phyloP scores from a whole-genome alignment of 2,797 vertebrate genomes.

The Channallabes apus region DNA sequence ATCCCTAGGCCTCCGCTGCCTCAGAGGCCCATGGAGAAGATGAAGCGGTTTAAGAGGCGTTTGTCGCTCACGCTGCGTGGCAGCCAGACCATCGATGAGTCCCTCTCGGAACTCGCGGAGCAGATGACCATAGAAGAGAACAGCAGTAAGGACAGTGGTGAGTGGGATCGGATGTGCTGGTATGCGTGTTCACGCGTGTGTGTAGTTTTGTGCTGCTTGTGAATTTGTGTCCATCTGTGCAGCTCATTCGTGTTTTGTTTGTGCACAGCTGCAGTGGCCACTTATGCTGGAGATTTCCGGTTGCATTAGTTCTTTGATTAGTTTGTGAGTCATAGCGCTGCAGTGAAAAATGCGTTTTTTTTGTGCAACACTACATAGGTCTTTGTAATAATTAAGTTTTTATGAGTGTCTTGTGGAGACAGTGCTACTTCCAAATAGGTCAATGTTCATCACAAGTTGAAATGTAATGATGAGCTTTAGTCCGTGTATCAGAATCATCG shows the following conservation, averaged over 20 bases:
- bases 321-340: constrained; percentile 20
- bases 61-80: constrained; percentile 93
- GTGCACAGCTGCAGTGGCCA: too few relatives aligned
- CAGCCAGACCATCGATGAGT: constrained; percentile 97
- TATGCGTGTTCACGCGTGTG: background rate
- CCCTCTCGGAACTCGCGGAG: constrained; percentile 93
- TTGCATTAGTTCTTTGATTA: constrained; percentile 40
- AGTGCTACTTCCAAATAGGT: too few relatives aligned
- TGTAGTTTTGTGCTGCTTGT: background rate
- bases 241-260: background rate
- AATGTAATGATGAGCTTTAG: background rate
- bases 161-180: constrained; percentile 41
- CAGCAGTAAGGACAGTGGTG: constrained; percentile 95
- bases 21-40: constrained; percentile 80
- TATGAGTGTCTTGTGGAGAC: background rate
- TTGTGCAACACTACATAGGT: background rate
- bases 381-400: background rate
- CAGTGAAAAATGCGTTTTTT: constrained; percentile 13
- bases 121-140: constrained; percentile 98
- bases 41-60: constrained; percentile 98
- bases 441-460: background rate
- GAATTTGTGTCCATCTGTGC: background rate
- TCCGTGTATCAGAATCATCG: background rate
- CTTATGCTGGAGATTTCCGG: background rate
- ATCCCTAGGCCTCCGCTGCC: constrained; percentile 71